A percentile compares a stretch with the other conserved stretches of the same genome.
Evolutionary conservation across 2,797 vertebrate genomes (phyloP).

Genomic region (Fratercula arctica): DNA sequence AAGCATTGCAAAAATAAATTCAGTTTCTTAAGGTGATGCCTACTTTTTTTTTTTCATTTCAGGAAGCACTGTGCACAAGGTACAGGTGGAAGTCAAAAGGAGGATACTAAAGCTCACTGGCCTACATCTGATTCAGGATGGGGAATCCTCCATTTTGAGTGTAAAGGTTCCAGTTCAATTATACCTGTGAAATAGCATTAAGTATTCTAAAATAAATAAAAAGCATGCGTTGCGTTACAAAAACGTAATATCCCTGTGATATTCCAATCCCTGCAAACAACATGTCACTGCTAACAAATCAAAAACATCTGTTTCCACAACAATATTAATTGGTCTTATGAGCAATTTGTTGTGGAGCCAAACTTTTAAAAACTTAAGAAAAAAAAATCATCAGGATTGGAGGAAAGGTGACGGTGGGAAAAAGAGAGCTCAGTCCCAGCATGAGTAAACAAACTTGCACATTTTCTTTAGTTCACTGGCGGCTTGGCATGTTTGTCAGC

Average conservation of each 20-base stretch:
- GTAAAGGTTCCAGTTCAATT: not conserved
- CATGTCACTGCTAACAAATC: slow-evolving; percentile 26
- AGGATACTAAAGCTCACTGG: not conserved
- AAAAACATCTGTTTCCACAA: slow-evolving; percentile 57
- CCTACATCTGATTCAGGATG: not conserved
- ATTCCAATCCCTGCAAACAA: not conserved
- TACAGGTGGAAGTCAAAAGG: not conserved
- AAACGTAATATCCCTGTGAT: not conserved
- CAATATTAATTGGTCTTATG: slow-evolving; percentile 19
- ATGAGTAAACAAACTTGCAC: not conserved
- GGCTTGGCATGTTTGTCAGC: not conserved
- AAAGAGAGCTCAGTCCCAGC: not conserved
- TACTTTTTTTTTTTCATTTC: not conserved
- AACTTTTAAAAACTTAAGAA: not conserved
- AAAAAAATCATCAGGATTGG: not conserved
- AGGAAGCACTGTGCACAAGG: not conserved
- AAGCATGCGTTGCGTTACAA: not conserved
- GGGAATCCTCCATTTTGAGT: not conserved
- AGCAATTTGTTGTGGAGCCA: slow-evolving; percentile 26
- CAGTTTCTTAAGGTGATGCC: not conserved
- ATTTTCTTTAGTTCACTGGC: not conserved
- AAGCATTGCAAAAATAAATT: not conserved
- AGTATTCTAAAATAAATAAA: not conserved
- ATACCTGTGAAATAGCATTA: not conserved
- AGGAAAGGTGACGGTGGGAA: not conserved